Evolutionary conservation across 2,113 vertebrate genomes (phyloP), one percentile per base, ranked within the genome.

Genomic region (Sander vitreus): DNA sequence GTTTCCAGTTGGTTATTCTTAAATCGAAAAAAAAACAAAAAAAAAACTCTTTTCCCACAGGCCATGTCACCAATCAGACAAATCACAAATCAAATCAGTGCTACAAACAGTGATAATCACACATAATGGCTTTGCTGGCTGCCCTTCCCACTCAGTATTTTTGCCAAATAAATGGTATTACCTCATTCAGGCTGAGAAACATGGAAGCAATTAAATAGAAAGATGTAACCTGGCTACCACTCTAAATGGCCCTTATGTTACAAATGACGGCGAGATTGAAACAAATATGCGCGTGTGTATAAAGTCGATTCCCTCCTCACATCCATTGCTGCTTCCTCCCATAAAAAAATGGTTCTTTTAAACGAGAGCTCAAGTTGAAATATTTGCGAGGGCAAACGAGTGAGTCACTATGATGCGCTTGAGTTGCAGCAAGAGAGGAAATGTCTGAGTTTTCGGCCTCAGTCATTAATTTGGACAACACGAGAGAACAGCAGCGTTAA

Each of bases 181-280:
- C 94, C 91, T 96, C 95, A 95, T 93, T 83, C 74, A 67, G 81
- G 14, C 77, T n/a, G 59, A 88, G 90, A 90, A 93, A 93, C 89
- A 89, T 95, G 95, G 94, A 94, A 94, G 83, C 91, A 93, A 93
- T 95, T 95, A 95, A 90, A 90, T 72, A 36, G 78, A 27, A 58
- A 62, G 33, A 78, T 78, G 87, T 39, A 80, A 90, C 76, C 76
- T 90, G 89, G 89, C 92, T 73, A 91, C 85, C 71, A 83, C 73
- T 93, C 92, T 93, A 87, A 92, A 73, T 89, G 2, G 87, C 70
- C 88, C 81, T 76, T 21, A 85, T 70, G 83, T 73, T 89, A 74
- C 72, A 90, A 83, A 90, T 76, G 60, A 83, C 72, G 89, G 67
- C 63, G 87, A 87, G 81, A 81, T 67, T 85, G 73, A 87, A 86